Evolutionary conservation across 2,797 vertebrate species (phyloP).

Genomic region (Hypotaenidia okinawae): DNA sequence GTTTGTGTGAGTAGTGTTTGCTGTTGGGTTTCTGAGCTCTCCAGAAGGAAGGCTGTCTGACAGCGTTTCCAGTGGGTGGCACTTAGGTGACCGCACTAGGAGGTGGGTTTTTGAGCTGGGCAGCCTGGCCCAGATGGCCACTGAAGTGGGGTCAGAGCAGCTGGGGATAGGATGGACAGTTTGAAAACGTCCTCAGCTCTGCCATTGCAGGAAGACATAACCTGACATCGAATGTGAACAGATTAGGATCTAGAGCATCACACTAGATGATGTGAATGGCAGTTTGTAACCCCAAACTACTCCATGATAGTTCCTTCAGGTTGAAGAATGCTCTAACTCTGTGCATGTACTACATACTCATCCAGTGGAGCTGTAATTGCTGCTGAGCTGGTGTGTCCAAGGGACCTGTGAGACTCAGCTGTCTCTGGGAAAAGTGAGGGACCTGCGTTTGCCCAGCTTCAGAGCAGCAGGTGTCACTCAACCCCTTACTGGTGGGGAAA

Average conservation of each 20-base stretch:
- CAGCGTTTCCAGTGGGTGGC: background rate
- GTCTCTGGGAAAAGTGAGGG: too few relatives aligned
- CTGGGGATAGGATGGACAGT: background rate
- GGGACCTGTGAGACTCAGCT: rapidly evolving
- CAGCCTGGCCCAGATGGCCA: background rate
- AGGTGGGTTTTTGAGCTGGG: background rate
- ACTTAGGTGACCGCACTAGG: background rate
- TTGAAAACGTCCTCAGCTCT: background rate
- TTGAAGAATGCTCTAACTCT: background rate
- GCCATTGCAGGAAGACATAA: background rate
- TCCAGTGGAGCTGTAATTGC: background rate
- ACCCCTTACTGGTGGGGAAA: background rate
- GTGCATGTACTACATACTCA: rapidly evolving
- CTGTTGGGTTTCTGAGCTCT: background rate
- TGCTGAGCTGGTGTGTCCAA: background rate
- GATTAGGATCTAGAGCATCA: background rate
- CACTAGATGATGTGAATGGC: background rate
- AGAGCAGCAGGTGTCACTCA: background rate
- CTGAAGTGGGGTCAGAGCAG: background rate
- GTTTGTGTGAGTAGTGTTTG: background rate
- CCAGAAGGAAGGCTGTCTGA: background rate
- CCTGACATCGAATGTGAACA: background rate
- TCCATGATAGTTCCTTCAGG: background rate
- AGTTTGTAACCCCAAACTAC: background rate
- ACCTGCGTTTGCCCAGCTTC: background rate